These are phyloP conservation scores for Cettia cetti DNA, from an alignment of 2,113 vertebrate genomes.

Conservation along the genomic window DNA sequence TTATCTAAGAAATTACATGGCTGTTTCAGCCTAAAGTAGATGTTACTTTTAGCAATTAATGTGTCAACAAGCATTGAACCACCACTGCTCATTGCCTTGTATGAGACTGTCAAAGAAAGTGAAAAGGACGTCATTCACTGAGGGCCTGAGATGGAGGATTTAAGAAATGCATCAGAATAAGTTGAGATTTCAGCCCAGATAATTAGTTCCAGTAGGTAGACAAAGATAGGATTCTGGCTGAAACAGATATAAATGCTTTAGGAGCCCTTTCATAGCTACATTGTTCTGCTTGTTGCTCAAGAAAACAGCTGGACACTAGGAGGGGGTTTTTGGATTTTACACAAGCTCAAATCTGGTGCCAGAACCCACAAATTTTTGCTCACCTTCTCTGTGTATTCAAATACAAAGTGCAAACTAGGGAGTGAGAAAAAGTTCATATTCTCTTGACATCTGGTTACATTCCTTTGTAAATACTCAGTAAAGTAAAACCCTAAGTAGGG, in stretches of 20 bases:
- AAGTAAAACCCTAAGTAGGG: background rate
- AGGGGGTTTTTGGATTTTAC: background rate
- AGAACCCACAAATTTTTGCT: background rate
- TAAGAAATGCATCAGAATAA: background rate
- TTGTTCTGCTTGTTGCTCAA: background rate
- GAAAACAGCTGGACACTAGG: background rate
- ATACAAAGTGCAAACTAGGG: background rate
- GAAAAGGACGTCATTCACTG: background rate
- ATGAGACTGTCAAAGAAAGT: background rate
- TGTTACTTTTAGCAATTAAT: background rate
- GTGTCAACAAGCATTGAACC: background rate
- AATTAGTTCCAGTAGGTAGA: background rate
- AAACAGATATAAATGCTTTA: background rate
- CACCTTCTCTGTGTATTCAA: background rate
- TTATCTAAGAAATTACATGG: background rate
- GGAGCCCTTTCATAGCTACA: background rate
- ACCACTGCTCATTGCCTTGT: background rate
- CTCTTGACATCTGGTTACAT: background rate
- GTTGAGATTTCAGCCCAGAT: background rate
- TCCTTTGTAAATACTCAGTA: background rate
- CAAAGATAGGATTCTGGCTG: background rate
- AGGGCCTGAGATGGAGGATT: background rate
- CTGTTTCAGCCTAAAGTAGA: background rate
- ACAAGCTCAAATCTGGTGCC: background rate
- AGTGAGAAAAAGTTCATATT: background rate